These are phyloP conservation scores for Labeo calbasu DNA, from an alignment of 2,797 vertebrate genomes.

Conservation along the genomic window DNA sequence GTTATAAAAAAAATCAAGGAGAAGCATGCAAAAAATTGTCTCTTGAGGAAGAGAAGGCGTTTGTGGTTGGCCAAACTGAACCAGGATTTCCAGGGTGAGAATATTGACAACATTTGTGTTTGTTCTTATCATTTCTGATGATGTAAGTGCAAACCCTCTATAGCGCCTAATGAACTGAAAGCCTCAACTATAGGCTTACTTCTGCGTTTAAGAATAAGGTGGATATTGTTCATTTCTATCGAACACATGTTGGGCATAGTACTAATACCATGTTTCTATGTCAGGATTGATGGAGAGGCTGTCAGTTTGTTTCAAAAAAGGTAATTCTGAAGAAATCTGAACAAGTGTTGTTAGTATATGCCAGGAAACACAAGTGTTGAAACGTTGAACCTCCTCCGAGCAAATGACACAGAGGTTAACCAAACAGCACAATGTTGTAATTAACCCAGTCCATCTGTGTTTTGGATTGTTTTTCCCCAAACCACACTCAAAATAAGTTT, in stretches of 20 bases:
- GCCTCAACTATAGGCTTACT: too few relatives aligned
- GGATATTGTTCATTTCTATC: not conserved
- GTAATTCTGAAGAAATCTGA: not conserved
- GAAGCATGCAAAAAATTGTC: too few relatives aligned
- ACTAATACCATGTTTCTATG: not conserved
- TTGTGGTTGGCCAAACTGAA: too few relatives aligned
- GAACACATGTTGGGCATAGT: not conserved
- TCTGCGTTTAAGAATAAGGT: too few relatives aligned
- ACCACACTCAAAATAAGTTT: not conserved
- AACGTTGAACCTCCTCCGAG: not conserved
- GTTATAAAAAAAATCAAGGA: too few relatives aligned
- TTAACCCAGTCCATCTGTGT: slow-evolving; percentile 14
- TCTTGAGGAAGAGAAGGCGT: too few relatives aligned
- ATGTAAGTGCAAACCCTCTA: too few relatives aligned
- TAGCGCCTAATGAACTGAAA: too few relatives aligned
- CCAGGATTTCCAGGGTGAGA: too few relatives aligned
- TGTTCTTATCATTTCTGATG: too few relatives aligned
- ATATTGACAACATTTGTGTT: too few relatives aligned
- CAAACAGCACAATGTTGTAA: not conserved
- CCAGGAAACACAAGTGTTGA: not conserved
- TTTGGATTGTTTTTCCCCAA: slow-evolving; percentile 4
- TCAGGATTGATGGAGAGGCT: not conserved
- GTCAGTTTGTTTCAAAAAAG: not conserved
- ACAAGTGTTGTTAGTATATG: not conserved
- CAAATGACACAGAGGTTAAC: not conserved